Percentiles rank a stretch among this genome's conserved stretches.
Evolutionary conservation across 1,140 invertebrate species (phyloP).

Genomic region (Chelonus insularis): DNA sequence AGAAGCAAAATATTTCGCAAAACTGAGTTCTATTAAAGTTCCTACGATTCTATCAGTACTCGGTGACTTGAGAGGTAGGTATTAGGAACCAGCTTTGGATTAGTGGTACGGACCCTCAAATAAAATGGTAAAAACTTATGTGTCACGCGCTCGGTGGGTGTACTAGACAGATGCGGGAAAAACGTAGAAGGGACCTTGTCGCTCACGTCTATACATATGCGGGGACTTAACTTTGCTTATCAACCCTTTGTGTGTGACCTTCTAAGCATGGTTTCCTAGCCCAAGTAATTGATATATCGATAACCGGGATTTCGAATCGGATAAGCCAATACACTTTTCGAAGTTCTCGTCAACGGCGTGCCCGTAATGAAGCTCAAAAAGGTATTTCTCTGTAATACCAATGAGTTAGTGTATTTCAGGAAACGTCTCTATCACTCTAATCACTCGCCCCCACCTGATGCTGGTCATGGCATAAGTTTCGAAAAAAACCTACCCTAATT

Average conservation of each 20-base stretch:
- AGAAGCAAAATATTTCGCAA: constrained; percentile 18
- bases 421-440: constrained; percentile 6
- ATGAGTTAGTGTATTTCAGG: constrained; percentile 25
- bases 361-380: constrained; percentile 30
- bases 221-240: not conserved
- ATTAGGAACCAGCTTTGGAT: not conserved
- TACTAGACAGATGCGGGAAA: constrained; percentile 15
- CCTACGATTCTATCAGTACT: not conserved
- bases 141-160: constrained; percentile 1
- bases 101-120: constrained; percentile 10
- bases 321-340: constrained; percentile 1
- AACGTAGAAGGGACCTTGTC: not conserved
- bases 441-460: constrained; percentile 24
- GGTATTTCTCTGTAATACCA: constrained; percentile 26
- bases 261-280: not conserved
- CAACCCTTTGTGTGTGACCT: not conserved
- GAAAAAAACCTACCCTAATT: constrained; percentile 27
- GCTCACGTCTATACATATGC: not conserved
- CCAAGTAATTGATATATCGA: not conserved
- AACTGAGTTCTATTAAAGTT: constrained; percentile 10
- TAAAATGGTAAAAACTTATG: constrained; percentile 16
- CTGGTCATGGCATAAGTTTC: constrained; percentile 18
- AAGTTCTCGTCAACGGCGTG: constrained; percentile 7
- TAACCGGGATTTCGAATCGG: not conserved
- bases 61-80: not conserved